These are phyloP conservation scores for Halictus rubicundus DNA, from an alignment of 1,140 invertebrate species.

Conservation along the genomic window DNA sequence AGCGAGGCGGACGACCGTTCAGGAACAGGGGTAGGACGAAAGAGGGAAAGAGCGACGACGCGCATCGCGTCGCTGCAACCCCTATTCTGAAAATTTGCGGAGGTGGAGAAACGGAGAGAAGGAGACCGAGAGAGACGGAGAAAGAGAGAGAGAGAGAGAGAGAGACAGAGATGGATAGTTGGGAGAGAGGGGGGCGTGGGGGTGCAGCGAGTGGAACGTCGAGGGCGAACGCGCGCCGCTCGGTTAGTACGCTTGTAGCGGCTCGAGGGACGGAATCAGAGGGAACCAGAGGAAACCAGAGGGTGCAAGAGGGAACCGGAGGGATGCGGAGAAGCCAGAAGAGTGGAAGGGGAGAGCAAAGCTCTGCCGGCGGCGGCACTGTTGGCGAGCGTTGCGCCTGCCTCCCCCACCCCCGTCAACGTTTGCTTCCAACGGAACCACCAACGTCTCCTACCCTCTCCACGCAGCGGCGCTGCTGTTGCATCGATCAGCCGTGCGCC, in stretches of 20 bases:
- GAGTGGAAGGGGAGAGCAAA: slow-evolving; percentile 1
- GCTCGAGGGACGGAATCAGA: slow-evolving; percentile 40
- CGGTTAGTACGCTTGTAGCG: slow-evolving; percentile 66
- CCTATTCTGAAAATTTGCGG: slow-evolving; percentile 31
- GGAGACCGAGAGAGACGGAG: background rate
- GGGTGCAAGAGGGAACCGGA: slow-evolving; percentile 36
- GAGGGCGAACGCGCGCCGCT: slow-evolving; percentile 55
- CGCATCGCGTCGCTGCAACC: slow-evolving; percentile 36
- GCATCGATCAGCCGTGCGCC: slow-evolving; percentile 78
- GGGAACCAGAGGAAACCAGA: slow-evolving; percentile 38
- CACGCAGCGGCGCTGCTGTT: slow-evolving; percentile 72
- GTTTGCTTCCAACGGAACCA: slow-evolving; percentile 12
- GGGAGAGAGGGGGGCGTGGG: slow-evolving; percentile 12
- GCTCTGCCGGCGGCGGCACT: slow-evolving; percentile 7
- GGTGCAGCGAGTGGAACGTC: background rate
- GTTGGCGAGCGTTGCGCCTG: slow-evolving; percentile 9
- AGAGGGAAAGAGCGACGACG: background rate
- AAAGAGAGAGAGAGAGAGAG: too few species aligned
- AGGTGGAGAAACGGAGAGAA: background rate
- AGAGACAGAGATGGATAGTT: background rate
- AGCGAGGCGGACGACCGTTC: background rate
- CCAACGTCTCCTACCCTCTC: slow-evolving; percentile 58
- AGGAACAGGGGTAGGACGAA: slow-evolving; percentile 30
- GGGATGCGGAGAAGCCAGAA: slow-evolving; percentile 28
- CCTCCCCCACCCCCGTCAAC: slow-evolving; percentile 19